Evolutionary conservation across 2,113 vertebrate genomes (phyloP), one percentile per base, ranked within the genome.

Genomic region (Burhinus oedicnemus): DNA sequence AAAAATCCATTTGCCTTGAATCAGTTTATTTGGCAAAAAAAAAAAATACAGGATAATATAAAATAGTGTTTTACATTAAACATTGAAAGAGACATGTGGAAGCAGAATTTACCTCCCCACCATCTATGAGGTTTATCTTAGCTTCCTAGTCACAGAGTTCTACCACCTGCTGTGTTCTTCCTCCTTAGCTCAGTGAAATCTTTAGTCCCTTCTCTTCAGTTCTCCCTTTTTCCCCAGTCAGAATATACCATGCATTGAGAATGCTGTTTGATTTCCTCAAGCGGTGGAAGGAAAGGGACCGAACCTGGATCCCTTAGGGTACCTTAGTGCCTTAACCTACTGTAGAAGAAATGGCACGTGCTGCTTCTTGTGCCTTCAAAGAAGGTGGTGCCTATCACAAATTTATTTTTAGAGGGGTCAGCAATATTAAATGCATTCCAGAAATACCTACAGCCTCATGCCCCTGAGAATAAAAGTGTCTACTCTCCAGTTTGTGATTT

Each of bases 381-480:
- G 77, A 78, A 78, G 65, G 25, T 22, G 25, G 18, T 57, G n/a
- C 36, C 40, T 83, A 54, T 57, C 58, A 61, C 21, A 40, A 44
- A 65, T 80, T 76, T 88, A 20, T 76, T 87, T 93, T 85, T 54
- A 88, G 84, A 93, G 49, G 29, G 40, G n/a, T 76, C 77, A 83
- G 70, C 32, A 69, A 77, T 57, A 90, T 76, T 52, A 93, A 91
- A 82, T 27, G 25, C 36, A 90, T 76, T 87, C 78, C 58, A 90
- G 78, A 91, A 95, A 74, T 58, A 70, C 30, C 36, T 91, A 52
- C 44, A 85, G 36, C 44, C 54, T 90, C 78, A 85, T 94, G 62
- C 15, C 34, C 34, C 74, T 70, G 55, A 70, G 80, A 95, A 85
- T 54, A 32, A 57, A 87, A 90, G 25, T 2, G 1, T 61, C 78